Evolutionary conservation across 2,113 vertebrate species (phyloP).

Genomic region (Psettodes erumei): DNA sequence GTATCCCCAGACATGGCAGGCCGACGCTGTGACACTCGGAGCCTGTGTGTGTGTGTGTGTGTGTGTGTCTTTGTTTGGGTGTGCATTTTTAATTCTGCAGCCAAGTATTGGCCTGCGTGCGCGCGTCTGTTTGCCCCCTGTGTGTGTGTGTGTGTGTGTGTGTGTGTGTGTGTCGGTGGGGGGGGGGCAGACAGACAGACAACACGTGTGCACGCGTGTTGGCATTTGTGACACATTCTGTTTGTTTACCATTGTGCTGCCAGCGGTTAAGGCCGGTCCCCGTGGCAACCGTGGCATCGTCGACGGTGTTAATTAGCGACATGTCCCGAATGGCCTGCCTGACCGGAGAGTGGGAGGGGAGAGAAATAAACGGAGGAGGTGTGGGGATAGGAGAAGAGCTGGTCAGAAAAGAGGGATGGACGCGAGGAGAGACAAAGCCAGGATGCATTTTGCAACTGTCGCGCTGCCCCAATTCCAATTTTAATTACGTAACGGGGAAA

Average conservation of each 20-base stretch:
- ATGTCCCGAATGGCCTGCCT: conserved; percentile 52
- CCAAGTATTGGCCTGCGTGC: conserved; percentile 24
- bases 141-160: not conserved
- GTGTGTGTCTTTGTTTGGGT: conserved; percentile 30
- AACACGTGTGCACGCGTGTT: conserved; percentile 21
- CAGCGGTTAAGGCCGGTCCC: conserved; percentile 38
- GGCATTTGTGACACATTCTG: conserved; percentile 56
- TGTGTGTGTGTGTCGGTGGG: not conserved
- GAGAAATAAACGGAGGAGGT: conserved; percentile 8
- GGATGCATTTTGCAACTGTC: too few relatives aligned
- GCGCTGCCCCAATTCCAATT: not conserved
- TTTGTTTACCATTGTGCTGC: conserved; percentile 58
- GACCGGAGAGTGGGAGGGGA: conserved; percentile 7
- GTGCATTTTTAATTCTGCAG: conserved; percentile 11
- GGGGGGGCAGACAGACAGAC: not conserved
- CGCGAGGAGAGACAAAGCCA: not conserved
- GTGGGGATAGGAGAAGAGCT: not conserved
- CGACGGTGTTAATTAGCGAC: conserved; percentile 69
- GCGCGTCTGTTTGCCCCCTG: not conserved
- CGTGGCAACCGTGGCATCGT: conserved; percentile 48
- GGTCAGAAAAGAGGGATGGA: not conserved
- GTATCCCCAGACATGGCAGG: conserved; percentile 70
- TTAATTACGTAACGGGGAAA: not conserved
- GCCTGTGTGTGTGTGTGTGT: conserved; percentile 27
- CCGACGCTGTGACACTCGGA: conserved; percentile 61